These are phyloP conservation scores for Ornithoptera alexandrae DNA, from an alignment of 2,888 invertebrate genomes.

Conservation along the genomic window DNA sequence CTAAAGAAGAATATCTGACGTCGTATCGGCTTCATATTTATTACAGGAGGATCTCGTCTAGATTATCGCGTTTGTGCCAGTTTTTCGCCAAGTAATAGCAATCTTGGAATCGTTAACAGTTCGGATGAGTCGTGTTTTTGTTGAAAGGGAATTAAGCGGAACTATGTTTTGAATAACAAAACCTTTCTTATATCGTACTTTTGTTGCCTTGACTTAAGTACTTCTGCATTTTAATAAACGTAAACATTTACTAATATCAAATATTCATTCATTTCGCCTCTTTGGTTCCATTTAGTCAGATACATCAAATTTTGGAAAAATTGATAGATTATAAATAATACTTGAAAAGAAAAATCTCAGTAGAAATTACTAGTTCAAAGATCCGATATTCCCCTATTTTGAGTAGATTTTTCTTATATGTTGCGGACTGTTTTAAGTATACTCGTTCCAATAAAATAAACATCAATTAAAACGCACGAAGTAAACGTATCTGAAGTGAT, in stretches of 20 bases:
- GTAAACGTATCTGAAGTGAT: too few species aligned
- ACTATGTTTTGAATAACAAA: background rate
- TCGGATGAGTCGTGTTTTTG: constrained; percentile 14
- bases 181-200: background rate
- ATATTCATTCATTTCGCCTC: background rate
- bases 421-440: too few species aligned
- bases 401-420: too few species aligned
- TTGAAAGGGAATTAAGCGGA: constrained; percentile 10
- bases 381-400: too few species aligned
- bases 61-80: constrained; percentile 24
- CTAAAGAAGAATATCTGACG: constrained; percentile 20
- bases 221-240: background rate
- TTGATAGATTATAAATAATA: too few species aligned
- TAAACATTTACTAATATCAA: background rate
- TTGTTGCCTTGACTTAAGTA: background rate
- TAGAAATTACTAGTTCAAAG: too few species aligned
- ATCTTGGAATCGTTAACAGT: constrained; percentile 21
- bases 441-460: too few species aligned
- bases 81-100: constrained; percentile 23
- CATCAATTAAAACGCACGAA: too few species aligned
- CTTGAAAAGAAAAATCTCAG: too few species aligned
- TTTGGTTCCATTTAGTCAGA: too few species aligned
- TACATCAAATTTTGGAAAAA: too few species aligned
- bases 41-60: constrained; percentile 25
- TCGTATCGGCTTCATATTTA: constrained; percentile 26